These are phyloP conservation scores for Solea solea DNA, from an alignment of 2,113 vertebrate species.

Conservation along the genomic window DNA sequence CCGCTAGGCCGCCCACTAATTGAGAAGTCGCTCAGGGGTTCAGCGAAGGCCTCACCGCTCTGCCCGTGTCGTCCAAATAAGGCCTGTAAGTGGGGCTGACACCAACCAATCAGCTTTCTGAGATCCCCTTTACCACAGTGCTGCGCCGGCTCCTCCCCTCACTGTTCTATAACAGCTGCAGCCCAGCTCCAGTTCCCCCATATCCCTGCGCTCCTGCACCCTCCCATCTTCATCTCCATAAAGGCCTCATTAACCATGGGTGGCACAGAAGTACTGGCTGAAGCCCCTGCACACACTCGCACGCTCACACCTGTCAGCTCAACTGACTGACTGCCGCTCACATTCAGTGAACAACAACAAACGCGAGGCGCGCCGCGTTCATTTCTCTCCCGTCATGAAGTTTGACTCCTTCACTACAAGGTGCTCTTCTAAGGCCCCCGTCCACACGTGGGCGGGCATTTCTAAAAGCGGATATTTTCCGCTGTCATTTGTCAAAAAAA, in stretches of 20 bases:
- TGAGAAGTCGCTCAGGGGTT: conserved; percentile 88
- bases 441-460: too few species aligned
- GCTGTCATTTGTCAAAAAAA: too few species aligned
- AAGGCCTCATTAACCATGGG: conserved; percentile 82
- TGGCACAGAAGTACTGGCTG: conserved; percentile 68
- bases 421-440: background rate
- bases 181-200: conserved; percentile 55
- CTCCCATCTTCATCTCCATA: conserved; percentile 81
- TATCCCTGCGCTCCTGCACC: conserved; percentile 81
- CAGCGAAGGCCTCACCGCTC: conserved; percentile 78
- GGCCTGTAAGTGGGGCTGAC: conserved; percentile 85
- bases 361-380: conserved; percentile 39
- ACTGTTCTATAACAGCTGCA: conserved; percentile 39
- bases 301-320: conserved; percentile 56
- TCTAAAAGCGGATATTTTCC: too few species aligned
- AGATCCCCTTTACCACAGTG: conserved; percentile 82
- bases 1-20: conserved; percentile 89
- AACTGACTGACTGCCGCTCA: conserved; percentile 28
- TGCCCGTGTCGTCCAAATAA: conserved; percentile 84
- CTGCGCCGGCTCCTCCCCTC: conserved; percentile 73
- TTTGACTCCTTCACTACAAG: conserved; percentile 12
- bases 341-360: conserved; percentile 8
- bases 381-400: conserved; percentile 5
- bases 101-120: conserved; percentile 86
- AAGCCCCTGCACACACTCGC: conserved; percentile 28